Evolutionary conservation across 2,113 vertebrate genomes (phyloP), one percentile per base, ranked within the genome.

Genomic region (Puma concolor): DNA sequence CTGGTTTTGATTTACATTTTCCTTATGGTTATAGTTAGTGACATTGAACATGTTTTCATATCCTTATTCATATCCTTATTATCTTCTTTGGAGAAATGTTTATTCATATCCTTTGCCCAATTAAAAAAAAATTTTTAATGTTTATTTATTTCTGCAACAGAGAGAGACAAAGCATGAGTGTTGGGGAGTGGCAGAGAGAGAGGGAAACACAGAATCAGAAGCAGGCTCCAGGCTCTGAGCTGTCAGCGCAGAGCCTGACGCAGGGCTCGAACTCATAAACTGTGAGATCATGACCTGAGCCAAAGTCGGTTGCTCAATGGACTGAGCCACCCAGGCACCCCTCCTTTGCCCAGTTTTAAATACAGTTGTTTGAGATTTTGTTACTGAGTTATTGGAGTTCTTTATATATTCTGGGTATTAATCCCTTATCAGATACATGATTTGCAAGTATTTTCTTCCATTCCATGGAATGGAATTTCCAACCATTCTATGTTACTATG

Each of bases 391-490:
- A 2, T 67, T 81, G 17, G 16, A 83, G 16, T 38, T 72, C 67
- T 93, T 95, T 83, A 33, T 64, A 36, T 76, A 85, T 71, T 89
- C 48, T 95, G 33, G 17, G 48, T 95, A 87, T 50, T 74, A 89
- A 94, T 66, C 25, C n/a, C 41, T 31, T 33, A 77, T 89, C 23
- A 79, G 57, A 89, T 36, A 52, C 0, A 80, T 19, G 16, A 71
- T 66, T 95, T 80, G 15, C 10, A 94, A 90, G 74, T 93, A 41
- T 88, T 84, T 95, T 60, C 67, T 67, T 48, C 17, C 7, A 44
- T 93, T 83, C 29, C 5, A 8, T 31, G 23, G 44, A 44, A 44
- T 44, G 44, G 44, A 44, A 44, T 44, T 44, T 44, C 44, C 44
- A 44, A 44, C 44, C 44, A 44, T 44, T 44, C 44, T 44, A 9